These are phyloP conservation scores for Pseudococcus jackbeardsleyi DNA, from an alignment of 2,888 invertebrate genomes.

Conservation along the genomic window DNA sequence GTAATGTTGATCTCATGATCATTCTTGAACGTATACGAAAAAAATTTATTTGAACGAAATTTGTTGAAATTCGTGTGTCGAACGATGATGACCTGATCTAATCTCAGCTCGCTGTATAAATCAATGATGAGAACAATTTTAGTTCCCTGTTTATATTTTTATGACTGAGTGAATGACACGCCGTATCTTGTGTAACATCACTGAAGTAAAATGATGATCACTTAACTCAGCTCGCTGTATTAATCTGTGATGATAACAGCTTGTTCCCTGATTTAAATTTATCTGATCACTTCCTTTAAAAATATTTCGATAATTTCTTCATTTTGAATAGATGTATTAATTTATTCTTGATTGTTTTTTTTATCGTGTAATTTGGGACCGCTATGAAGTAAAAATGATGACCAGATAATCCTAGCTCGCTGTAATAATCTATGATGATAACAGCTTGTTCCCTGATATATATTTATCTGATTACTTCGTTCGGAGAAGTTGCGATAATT, in stretches of 20 bases:
- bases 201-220: conserved; percentile 44
- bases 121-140: conserved; percentile 55
- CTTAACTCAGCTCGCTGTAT: conserved; percentile 65
- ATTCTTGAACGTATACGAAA: no score
- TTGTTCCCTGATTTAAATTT: conserved; percentile 39
- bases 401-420: no score
- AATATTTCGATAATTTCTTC: no score
- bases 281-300: conserved; percentile 52
- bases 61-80: background rate
- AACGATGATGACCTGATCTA: conserved; percentile 39
- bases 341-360: no score
- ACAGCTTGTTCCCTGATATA: no score
- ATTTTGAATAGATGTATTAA: no score
- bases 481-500: no score
- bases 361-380: no score
- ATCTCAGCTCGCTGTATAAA: conserved; percentile 65
- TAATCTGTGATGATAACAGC: conserved; percentile 55
- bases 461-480: no score
- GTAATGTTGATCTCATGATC: conserved; percentile 71
- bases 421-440: no score
- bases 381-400: no score
- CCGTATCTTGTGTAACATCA: background rate
- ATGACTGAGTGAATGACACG: background rate
- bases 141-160: conserved; percentile 45
- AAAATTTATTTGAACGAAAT: background rate